Percentiles rank a stretch among this genome's conserved stretches.
Conservation (phyloP, 1,140 invertebrate genomes). For the Subanguina moxae region DNA sequence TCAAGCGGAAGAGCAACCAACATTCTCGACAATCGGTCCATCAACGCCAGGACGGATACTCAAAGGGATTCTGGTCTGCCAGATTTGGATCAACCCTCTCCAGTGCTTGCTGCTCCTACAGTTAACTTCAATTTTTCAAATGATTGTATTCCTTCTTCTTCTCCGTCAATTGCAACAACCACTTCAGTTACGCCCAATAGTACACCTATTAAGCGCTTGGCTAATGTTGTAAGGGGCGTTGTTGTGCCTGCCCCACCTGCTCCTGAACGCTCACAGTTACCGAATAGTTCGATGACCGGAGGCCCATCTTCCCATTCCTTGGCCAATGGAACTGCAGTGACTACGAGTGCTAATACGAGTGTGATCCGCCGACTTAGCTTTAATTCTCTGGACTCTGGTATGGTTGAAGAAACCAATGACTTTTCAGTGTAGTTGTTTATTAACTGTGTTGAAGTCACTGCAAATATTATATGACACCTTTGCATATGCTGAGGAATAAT, state of each 20-base stretch:
- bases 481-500: too few relatives aligned
- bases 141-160: not conserved
- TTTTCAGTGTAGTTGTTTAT: not conserved
- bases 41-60: slow-evolving; percentile 21
- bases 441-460: too few relatives aligned
- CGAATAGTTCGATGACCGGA: not conserved
- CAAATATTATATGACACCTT: too few relatives aligned
- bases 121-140: not conserved
- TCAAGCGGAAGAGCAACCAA: not conserved
- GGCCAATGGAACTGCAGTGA: not conserved
- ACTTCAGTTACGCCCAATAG: not conserved
- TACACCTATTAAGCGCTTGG: not conserved
- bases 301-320: not conserved
- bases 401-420: not conserved
- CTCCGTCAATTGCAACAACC: not conserved
- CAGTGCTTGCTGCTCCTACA: not conserved
- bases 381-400: not conserved
- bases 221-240: not conserved
- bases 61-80: slow-evolving; percentile 49
- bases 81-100: slow-evolving; percentile 29
- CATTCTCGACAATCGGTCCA: not conserved
- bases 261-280: not conserved
- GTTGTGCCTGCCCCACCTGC: not conserved
- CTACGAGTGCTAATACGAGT: not conserved
- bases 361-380: not conserved